Conservation (phyloP, 2,797 vertebrate genomes). For the Coilia nasus region DNA sequence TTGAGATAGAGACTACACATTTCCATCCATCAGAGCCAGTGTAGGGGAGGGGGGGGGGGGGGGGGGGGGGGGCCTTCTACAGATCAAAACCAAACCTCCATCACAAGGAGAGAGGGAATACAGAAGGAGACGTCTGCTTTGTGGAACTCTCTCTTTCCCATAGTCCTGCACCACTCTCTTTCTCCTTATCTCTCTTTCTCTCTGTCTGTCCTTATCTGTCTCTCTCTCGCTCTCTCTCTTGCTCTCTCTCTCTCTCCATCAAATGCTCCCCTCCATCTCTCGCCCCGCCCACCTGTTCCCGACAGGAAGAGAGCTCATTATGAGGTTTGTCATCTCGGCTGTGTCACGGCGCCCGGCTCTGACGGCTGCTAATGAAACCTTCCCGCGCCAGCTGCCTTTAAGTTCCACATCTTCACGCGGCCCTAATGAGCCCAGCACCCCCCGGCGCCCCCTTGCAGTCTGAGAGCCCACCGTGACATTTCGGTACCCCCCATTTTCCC, state of each 20-base stretch:
- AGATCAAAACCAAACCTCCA: not conserved
- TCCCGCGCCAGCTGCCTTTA: conserved; percentile 59
- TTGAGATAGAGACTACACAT: not conserved
- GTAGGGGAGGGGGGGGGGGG: not conserved
- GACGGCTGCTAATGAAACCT: conserved; percentile 59
- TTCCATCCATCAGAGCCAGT: not conserved
- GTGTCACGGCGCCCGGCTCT: conserved; percentile 59
- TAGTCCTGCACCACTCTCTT: not conserved
- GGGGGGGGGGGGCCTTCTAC: not conserved
- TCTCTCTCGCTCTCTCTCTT: not conserved
- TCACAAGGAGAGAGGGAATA: not conserved
- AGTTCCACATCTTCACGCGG: conserved; percentile 51
- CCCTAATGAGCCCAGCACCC: conserved; percentile 55
- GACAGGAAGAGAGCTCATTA: conserved; percentile 54
- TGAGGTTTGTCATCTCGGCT: conserved; percentile 51
- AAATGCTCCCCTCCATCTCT: not conserved
- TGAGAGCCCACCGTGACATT: conserved; percentile 67
- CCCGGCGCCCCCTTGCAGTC: conserved; percentile 52
- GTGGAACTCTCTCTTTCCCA: not conserved
- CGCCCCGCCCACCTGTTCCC: conserved; percentile 15
- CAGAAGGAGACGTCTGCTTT: not conserved
- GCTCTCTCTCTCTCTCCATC: not conserved
- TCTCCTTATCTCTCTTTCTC: not conserved
- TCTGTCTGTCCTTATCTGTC: not conserved
- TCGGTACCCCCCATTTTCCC: conserved; percentile 55